Evolutionary conservation across 2,888 invertebrate genomes (phyloP).

Genomic region (Caenorhabditis panamensis): DNA sequence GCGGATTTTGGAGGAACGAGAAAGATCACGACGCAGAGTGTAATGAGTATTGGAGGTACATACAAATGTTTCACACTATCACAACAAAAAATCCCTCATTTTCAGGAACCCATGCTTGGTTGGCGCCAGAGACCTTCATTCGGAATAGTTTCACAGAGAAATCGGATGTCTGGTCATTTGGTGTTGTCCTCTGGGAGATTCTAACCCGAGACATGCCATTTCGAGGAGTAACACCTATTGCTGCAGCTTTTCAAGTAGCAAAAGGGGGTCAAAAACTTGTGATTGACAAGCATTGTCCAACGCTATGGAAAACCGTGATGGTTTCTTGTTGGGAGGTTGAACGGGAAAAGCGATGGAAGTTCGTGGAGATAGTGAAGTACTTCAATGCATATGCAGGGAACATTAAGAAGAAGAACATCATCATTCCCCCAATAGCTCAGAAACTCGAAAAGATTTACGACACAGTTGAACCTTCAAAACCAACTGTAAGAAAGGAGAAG

Average conservation of each 20-base stretch:
- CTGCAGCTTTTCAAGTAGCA: slow-evolving; percentile 86
- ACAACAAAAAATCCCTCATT: slow-evolving; percentile 41
- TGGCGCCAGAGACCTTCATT: slow-evolving; percentile 97
- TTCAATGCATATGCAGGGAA: no score
- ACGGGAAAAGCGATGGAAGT: neutral
- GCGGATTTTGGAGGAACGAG: neutral
- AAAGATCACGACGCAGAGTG: neutral
- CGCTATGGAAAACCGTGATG: neutral
- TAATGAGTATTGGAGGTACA: neutral
- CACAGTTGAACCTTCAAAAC: no score
- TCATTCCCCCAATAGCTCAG: no score
- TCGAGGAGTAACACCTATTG: slow-evolving; percentile 94
- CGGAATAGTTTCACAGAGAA: slow-evolving; percentile 90
- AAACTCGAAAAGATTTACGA: no score
- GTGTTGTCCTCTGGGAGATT: slow-evolving; percentile 97
- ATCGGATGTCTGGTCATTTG: slow-evolving; percentile 93
- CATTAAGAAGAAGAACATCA: no score
- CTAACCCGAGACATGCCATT: slow-evolving; percentile 94
- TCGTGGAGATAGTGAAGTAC: neutral
- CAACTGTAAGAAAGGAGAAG: no score
- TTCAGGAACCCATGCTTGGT: slow-evolving; percentile 95
- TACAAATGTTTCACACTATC: slow-evolving; percentile 32
- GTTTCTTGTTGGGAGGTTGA: neutral
- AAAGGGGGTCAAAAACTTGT: neutral
- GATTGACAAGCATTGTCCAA: neutral